Evolutionary conservation across 2,113 vertebrate species (phyloP).

Genomic region (Atherinomorus stipes): DNA sequence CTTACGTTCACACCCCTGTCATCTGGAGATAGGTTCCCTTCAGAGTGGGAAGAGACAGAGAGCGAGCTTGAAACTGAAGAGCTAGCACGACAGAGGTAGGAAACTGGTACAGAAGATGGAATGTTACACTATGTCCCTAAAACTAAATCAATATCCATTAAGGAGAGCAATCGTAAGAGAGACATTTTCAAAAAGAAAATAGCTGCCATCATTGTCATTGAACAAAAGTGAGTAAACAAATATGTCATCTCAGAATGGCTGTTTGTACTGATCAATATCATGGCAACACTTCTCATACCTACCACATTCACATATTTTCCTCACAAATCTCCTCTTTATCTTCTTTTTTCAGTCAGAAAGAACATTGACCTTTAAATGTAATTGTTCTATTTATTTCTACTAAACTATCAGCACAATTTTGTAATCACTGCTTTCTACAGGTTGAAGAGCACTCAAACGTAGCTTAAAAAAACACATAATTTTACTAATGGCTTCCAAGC

Average conservation of each 20-base stretch:
- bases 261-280: conserved; percentile 57
- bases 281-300: not conserved
- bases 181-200: conserved; percentile 37
- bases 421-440: not conserved
- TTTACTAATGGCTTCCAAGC: not conserved
- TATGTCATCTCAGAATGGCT: conserved; percentile 45
- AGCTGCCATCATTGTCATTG: conserved; percentile 39
- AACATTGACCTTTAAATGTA: not conserved
- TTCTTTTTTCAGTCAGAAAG: not conserved
- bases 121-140: conserved; percentile 58
- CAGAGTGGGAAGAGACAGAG: conserved; percentile 22
- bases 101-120: conserved; percentile 31
- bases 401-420: not conserved
- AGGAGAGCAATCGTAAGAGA: conserved; percentile 4
- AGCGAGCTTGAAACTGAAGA: conserved; percentile 28
- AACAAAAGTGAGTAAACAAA: conserved; percentile 45
- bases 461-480: conserved; percentile 6
- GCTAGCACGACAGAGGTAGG: conserved; percentile 37
- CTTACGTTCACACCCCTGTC: conserved; percentile 16
- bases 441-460: not conserved
- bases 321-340: conserved; percentile 2
- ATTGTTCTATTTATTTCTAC: not conserved
- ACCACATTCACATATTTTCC: conserved; percentile 2
- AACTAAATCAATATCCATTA: conserved; percentile 73
- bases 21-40: conserved; percentile 43